Percentiles rank a stretch among this genome's conserved stretches.
These are phyloP conservation scores for Tetraodon nigroviridis DNA, from an alignment of 2,113 vertebrate species.

Conservation along the genomic window DNA sequence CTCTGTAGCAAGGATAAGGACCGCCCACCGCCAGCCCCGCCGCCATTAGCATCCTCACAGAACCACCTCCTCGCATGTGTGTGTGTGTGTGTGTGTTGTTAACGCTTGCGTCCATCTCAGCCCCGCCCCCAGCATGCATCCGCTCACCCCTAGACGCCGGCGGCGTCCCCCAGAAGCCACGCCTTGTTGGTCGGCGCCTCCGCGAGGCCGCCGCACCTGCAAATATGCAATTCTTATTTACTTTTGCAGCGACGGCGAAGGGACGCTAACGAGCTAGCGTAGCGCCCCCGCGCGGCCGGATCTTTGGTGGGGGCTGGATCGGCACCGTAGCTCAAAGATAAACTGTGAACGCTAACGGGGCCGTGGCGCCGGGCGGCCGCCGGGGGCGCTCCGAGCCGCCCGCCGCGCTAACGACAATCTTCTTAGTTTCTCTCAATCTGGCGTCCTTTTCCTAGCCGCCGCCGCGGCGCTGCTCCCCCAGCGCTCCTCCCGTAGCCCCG, in stretches of 20 bases:
- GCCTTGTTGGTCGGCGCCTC: constrained; percentile 80
- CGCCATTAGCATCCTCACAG: constrained; percentile 25
- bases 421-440: constrained; percentile 91
- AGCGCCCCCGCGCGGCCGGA: constrained; percentile 22
- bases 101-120: constrained; percentile 35
- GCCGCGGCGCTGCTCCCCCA: constrained; percentile 54
- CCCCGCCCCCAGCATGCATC: constrained; percentile 45
- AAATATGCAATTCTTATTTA: constrained; percentile 92
- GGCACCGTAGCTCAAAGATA: constrained; percentile 77
- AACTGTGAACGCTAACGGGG: constrained; percentile 81
- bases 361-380: too few species aligned
- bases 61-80: constrained; percentile 23
- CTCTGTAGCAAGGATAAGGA: neutral
- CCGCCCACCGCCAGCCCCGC: constrained; percentile 32
- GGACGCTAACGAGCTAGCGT: constrained; percentile 56
- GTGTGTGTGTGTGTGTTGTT: constrained; percentile 21
- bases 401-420: constrained; percentile 98
- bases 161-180: constrained; percentile 79
- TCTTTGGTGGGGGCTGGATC: constrained; percentile 60
- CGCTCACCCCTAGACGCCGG: constrained; percentile 45
- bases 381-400: constrained; percentile 70
- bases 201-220: constrained; percentile 88
- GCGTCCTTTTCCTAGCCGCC: constrained; percentile 74
- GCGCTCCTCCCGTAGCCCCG: constrained; percentile 21
- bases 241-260: constrained; percentile 77